Conservation (phyloP, 2,888 invertebrate genomes). For the Eledona agricola region DNA sequence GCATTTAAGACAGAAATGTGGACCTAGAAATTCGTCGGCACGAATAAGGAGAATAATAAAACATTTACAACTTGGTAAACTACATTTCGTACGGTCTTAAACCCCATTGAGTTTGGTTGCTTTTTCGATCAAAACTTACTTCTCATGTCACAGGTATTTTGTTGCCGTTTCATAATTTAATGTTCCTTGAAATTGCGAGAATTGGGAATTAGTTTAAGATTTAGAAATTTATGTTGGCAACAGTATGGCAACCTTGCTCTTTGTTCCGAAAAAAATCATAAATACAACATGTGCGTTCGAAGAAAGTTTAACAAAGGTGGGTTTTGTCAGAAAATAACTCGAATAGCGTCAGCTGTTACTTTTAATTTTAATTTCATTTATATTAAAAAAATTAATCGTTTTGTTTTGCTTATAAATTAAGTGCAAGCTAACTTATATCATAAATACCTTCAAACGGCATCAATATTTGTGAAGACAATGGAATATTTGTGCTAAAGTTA, state of each 20-base stretch:
- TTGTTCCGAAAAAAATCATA: slow-evolving; percentile 2
- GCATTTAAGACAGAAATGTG: slow-evolving; percentile 17
- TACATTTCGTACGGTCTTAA: slow-evolving; percentile 26
- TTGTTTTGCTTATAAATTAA: too few relatives aligned
- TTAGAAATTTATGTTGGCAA: slow-evolving; percentile 18
- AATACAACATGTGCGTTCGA: slow-evolving; percentile 1
- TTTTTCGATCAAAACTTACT: slow-evolving; percentile 40
- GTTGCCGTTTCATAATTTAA: slow-evolving; percentile 31
- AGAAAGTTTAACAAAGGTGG: slow-evolving; percentile 9
- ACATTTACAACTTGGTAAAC: slow-evolving; percentile 16
- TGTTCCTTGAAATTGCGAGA: slow-evolving; percentile 31
- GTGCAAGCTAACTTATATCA: too few relatives aligned
- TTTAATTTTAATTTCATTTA: too few relatives aligned
- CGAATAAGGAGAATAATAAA: slow-evolving; percentile 8
- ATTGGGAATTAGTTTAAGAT: slow-evolving; percentile 14
- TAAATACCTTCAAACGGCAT: too few relatives aligned
- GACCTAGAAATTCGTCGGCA: slow-evolving; percentile 19
- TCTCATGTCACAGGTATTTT: slow-evolving; percentile 42
- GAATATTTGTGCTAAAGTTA: too few relatives aligned
- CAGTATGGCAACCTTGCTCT: too few relatives aligned
- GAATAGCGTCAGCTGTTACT: background rate
- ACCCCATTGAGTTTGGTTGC: slow-evolving; percentile 19
- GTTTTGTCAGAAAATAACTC: background rate
- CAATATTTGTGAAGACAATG: too few relatives aligned
- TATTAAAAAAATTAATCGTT: too few relatives aligned